A percentile compares a stretch with the other conserved stretches of the same genome.
Conservation (phyloP, 2,888 invertebrate species). For the Ferdinandea cuprea region DNA sequence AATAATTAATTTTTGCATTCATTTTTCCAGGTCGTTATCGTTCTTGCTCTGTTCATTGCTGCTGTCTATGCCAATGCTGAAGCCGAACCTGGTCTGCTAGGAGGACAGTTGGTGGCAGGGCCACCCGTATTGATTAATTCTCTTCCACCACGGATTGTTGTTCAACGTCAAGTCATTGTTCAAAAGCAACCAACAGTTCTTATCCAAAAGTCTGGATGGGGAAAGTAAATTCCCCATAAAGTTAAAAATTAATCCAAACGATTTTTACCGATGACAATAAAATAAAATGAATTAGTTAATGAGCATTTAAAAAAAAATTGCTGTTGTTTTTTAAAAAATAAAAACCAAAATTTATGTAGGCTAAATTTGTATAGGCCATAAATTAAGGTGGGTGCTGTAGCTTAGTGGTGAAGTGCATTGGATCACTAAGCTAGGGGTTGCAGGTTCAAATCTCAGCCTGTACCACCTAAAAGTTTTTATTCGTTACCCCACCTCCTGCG, state of each 20-base stretch:
- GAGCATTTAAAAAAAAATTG: too few species aligned
- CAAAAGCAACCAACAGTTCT: not conserved
- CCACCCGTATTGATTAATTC: not conserved
- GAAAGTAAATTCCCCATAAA: not conserved
- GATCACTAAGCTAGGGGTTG: too few species aligned
- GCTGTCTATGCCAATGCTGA: slow-evolving; percentile 5
- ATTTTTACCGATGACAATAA: not conserved
- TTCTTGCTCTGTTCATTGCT: slow-evolving; percentile 12
- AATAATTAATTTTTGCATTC: too few species aligned
- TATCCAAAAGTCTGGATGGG: not conserved
- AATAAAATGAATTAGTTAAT: slow-evolving; percentile 1
- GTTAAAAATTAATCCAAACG: not conserved
- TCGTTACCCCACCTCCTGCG: too few species aligned
- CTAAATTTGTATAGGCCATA: too few species aligned
- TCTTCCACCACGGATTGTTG: not conserved
- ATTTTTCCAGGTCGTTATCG: slow-evolving; percentile 15
- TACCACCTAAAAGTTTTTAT: too few species aligned
- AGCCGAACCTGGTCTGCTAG: not conserved
- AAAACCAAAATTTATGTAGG: too few species aligned
- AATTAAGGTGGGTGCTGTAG: too few species aligned
- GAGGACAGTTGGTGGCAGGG: not conserved
- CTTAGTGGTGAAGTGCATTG: too few species aligned
- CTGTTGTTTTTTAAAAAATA: too few species aligned
- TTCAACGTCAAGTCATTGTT: not conserved
- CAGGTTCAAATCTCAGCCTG: too few species aligned